These are phyloP conservation scores for Patagioenas fasciata DNA, from an alignment of 2,113 vertebrate genomes.

Conservation along the genomic window DNA sequence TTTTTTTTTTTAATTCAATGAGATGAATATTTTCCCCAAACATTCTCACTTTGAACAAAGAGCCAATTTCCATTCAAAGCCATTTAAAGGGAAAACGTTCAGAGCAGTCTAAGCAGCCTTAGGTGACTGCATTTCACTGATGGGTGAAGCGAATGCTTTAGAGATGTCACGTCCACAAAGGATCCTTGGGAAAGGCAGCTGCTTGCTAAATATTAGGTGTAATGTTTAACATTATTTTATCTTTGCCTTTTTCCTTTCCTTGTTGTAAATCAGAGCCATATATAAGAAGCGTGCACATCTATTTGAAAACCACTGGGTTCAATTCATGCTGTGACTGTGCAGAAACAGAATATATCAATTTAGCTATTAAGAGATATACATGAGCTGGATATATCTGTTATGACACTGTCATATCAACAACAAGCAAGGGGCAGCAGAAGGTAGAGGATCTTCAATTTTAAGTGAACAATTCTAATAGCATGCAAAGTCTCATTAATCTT, in stretches of 20 bases:
- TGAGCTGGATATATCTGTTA: background rate
- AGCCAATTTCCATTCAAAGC: slow-evolving; percentile 28
- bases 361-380: background rate
- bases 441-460: slow-evolving; percentile 23
- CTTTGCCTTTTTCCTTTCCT: background rate
- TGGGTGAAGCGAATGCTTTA: background rate
- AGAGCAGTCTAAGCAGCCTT: slow-evolving; percentile 47
- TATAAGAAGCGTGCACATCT: background rate
- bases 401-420: slow-evolving; percentile 20
- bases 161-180: background rate
- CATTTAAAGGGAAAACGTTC: slow-evolving; percentile 44
- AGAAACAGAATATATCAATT: background rate
- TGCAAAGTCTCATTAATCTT: background rate
- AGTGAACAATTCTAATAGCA: slow-evolving; percentile 16
- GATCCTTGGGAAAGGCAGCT: background rate
- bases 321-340: background rate
- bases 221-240: slow-evolving; percentile 4
- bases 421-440: background rate
- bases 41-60: slow-evolving; percentile 27
- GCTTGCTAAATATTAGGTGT: background rate
- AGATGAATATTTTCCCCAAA: slow-evolving; percentile 21
- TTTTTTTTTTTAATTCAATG: background rate
- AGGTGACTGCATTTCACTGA: background rate
- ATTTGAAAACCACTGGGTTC: background rate
- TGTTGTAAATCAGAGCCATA: background rate